These are phyloP conservation scores for Cephus rjabovi DNA, from an alignment of 2,888 invertebrate species.

Conservation along the genomic window DNA sequence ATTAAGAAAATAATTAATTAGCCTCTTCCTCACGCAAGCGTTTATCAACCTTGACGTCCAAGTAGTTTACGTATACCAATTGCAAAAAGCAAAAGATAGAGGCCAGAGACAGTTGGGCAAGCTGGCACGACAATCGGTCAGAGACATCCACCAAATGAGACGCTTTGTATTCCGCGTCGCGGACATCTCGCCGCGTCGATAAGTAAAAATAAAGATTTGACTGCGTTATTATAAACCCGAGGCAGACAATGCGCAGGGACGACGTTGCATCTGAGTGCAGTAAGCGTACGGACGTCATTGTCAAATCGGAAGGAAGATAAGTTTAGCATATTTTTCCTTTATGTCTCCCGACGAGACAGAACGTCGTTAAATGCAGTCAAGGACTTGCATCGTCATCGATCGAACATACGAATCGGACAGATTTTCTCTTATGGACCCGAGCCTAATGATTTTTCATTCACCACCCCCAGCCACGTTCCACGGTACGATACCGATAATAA, in stretches of 20 bases:
- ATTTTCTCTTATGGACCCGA: background rate
- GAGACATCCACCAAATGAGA: slow-evolving; percentile 41
- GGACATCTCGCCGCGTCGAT: background rate
- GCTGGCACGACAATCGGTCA: background rate
- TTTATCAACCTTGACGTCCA: background rate
- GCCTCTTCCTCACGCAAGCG: background rate
- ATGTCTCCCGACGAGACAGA: background rate
- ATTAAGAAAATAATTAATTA: background rate
- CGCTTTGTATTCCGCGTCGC: slow-evolving; percentile 48
- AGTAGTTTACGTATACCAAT: background rate
- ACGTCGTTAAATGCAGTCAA: background rate
- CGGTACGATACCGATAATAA: background rate
- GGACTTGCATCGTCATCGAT: background rate
- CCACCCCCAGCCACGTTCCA: background rate
- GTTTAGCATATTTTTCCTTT: slow-evolving; percentile 10
- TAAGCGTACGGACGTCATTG: slow-evolving; percentile 37
- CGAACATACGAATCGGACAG: background rate
- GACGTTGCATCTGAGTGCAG: slow-evolving; percentile 36
- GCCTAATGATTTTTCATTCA: background rate
- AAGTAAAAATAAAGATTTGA: background rate
- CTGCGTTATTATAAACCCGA: slow-evolving; percentile 44
- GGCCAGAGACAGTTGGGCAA: background rate
- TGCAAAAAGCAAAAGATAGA: background rate
- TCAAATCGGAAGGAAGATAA: slow-evolving; percentile 24
- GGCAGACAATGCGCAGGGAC: slow-evolving; percentile 39